A percentile compares a stretch with the other conserved stretches of the same genome.
Evolutionary conservation across 1,140 invertebrate genomes (phyloP).

Genomic region (Lordiphosa collinella): DNA sequence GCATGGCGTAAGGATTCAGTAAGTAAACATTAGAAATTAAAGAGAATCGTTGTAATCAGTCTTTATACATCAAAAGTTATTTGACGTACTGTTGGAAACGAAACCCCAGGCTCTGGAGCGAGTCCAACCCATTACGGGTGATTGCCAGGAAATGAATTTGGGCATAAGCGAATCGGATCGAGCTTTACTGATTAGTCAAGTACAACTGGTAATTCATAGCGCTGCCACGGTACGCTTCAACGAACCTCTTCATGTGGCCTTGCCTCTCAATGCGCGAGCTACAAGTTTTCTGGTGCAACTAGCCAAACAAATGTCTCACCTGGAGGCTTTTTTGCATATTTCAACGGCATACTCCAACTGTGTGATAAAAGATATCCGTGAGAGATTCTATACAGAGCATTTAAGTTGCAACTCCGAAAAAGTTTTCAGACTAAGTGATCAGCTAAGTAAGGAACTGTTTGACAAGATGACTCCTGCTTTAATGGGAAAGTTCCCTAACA

Average conservation of each 20-base stretch:
- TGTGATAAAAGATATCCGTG: background rate
- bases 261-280: conserved; percentile 82
- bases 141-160: background rate
- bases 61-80: background rate
- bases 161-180: background rate
- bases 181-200: background rate
- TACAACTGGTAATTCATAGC: conserved; percentile 87
- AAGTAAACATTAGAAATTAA: background rate
- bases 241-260: conserved; percentile 85
- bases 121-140: background rate
- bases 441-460: background rate
- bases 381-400: background rate
- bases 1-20: background rate
- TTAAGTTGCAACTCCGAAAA: background rate
- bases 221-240: conserved; percentile 92
- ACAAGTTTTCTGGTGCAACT: conserved; percentile 80
- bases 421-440: background rate
- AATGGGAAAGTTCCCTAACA: background rate
- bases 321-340: background rate
- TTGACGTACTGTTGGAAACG: background rate
- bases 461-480: background rate
- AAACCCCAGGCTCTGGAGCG: background rate
- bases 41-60: background rate
- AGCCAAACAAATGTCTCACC: background rate
- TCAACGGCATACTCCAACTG: conserved; percentile 1